These are phyloP conservation scores for Malurus splendens DNA, from an alignment of 2,797 vertebrate species.

Conservation along the genomic window DNA sequence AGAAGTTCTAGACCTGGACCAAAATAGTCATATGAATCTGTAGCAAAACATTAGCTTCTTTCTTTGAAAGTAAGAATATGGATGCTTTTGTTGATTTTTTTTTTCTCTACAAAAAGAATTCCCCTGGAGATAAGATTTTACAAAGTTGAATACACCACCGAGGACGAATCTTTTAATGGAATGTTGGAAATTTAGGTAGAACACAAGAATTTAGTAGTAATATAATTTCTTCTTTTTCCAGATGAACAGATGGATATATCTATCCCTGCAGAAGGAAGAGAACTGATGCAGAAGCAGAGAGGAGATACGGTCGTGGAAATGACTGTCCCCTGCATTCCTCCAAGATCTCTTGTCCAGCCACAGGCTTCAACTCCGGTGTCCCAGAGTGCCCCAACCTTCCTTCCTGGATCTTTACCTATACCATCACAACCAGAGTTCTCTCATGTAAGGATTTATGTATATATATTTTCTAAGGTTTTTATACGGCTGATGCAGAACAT, in stretches of 20 bases:
- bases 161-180: neutral
- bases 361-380: conserved; percentile 82
- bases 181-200: neutral
- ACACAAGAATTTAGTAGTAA: neutral
- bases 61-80: neutral
- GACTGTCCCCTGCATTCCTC: conserved; percentile 13
- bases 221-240: conserved; percentile 38
- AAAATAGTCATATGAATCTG: neutral
- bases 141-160: neutral
- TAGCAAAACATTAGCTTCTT: neutral
- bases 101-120: neutral
- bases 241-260: conserved; percentile 78
- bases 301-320: conserved; percentile 64
- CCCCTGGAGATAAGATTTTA: neutral
- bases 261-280: conserved; percentile 49
- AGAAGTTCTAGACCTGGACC: neutral
- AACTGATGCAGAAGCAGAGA: conserved; percentile 18
- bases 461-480: neutral
- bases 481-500: neutral
- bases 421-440: conserved; percentile 93
- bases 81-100: neutral
- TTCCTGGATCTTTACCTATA: conserved; percentile 72
- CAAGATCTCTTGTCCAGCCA: conserved; percentile 42
- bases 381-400: conserved; percentile 75
- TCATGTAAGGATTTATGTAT: conserved; percentile 74